Base-by-base conservation (phyloP, 2,888 invertebrate genomes). In the Troides oblongomaculatus region DNA sequence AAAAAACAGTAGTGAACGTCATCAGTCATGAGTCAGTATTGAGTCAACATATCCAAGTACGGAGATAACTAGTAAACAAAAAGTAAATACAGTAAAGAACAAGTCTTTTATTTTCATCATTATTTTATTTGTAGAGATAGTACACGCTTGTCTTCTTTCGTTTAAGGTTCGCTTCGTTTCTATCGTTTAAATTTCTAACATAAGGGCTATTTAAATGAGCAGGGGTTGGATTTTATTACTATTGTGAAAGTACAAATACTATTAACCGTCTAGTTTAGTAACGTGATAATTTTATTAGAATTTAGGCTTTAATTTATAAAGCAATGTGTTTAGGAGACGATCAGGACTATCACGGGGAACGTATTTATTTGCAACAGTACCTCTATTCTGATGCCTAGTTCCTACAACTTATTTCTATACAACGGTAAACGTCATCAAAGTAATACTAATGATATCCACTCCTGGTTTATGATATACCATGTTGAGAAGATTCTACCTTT, bases 41-140 rank as follows among this genome's bases (percentile, higher is more conserved):
- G 57, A 57, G 57, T 57, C 57, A 57, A n/a, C 57, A 21, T 50
- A 17, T 14, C 50, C 57, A 57, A 57, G 21, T 57, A 21, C n/a
- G 57, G n/a, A 8, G 57, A 57, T 57, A 57, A 57, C 18, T 57
- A 57, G 57, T 57, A 21, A 57, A 57, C 56, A 21, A 57, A 57
- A 57, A 57, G 57, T 21, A 57, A 57, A 10, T 57, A 3, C 21
- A 57, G 57, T 10, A 23, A 57, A 8, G 21, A 57, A 57, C 4
- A n/a, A 57, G 12, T 50, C 0, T 17, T 46, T 46, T 30, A 30
- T 46, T 14, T 14, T 46, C 10, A 46, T 46, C 0, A 12, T 46
- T 46, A 14, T 46, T 14, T 14, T 50, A 5, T 50, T 17, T 1
- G 17, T 18, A 57, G 21, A 10, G 57, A 57, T 57, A 57, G 57